Base-by-base conservation (phyloP, 1,140 invertebrate species). In the Bradynema listronoti region DNA sequence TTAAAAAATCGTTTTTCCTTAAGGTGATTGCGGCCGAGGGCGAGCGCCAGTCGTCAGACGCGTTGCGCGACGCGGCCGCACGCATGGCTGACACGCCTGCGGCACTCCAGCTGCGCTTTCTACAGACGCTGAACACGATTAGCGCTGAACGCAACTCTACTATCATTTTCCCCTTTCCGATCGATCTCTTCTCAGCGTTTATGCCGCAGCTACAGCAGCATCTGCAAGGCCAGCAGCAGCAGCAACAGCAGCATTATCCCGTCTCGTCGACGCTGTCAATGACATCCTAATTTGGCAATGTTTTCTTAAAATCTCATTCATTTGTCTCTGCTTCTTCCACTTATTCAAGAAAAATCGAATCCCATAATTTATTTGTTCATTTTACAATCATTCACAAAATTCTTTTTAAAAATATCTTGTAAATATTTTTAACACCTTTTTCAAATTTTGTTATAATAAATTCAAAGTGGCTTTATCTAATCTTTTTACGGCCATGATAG, bases 41-140 rank as follows among this genome's bases (percentile, higher is more conserved):
- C 33, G 79, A 81, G 60, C 71, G 74, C 32, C 71, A 74, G 46
- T 78, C 80, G 7, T 77, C 76, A n/a, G 57, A 55, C n/a, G 78
- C 78, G n/a, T 61, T 81, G 65, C 75, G 76, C 32, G 75, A 79
- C 41, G 79, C 79, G 6, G 69, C 80, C 1, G 62, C 72, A 22
- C 68, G 79, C 6, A 68, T 80, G 27, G 61, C 70, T 2, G 85
- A 87, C 57, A 87, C 86, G 60, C 88, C 89, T n/a, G 87, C 87
- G 5, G 89, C 90, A 1, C 79, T 92, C 42, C 90, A 92, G 81
- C 83, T 90, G 9, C 72, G 82, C 33, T 83, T 82, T 65, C 69
- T 83, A 41, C 82, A 83, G 66, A 82, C 82, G 25, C 71, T 84
- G 14, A 81, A 74, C 61, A 70, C 73, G 25, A 81, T 82, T 45